Evolutionary conservation across 2,113 vertebrate species (phyloP), one percentile per base, ranked within the genome.

Genomic region (Arvicanthis niloticus): DNA sequence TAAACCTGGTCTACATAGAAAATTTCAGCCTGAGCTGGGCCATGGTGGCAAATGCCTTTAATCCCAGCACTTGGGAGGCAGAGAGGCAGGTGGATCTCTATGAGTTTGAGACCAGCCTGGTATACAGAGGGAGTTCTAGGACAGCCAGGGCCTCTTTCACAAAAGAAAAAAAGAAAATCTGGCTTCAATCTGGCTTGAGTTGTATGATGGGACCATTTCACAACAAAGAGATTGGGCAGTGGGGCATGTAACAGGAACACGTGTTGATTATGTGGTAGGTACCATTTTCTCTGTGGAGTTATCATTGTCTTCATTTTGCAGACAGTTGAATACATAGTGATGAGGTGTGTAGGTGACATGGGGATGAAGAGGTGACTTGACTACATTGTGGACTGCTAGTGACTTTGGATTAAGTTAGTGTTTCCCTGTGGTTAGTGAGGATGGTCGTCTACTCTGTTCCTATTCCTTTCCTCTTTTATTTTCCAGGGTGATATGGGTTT

Each of bases 401-500:
- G 85, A 85, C 58, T 48, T 53, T 51, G 42, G 60, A 34, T 87
- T 68, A 86, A 73, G 45, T 91, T 21, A 17, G 68, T 89, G 65
- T 67, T 93, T 92, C 88, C 94, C 86, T 60, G 21, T 68, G 90
- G 34, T 6, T 56, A 26, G 82, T 87, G 31, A 11, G 80, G 15
- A 17, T 84, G 40, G 3, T 88, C 26, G 3, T 88, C 17, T 29
- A 80, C 62, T 37, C 58, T 48, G 17, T 87, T 68, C 17, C 60
- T 19, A 16, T 22, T 16, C 16, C 4, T 37, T 56, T 73, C 76
- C 73, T 65, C 51, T 53, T 65, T 45, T 84, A 22, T 93, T 92
- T 85, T n/a, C 51, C 85, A n/a, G 81, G 86, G n/a, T 90, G n/a
- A 84, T 19, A 12, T 80, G 75, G 2, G n/a, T 91, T 96, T 95